Evolutionary conservation across 2,113 vertebrate genomes (phyloP).

Genomic region (Amphiprion percula): DNA sequence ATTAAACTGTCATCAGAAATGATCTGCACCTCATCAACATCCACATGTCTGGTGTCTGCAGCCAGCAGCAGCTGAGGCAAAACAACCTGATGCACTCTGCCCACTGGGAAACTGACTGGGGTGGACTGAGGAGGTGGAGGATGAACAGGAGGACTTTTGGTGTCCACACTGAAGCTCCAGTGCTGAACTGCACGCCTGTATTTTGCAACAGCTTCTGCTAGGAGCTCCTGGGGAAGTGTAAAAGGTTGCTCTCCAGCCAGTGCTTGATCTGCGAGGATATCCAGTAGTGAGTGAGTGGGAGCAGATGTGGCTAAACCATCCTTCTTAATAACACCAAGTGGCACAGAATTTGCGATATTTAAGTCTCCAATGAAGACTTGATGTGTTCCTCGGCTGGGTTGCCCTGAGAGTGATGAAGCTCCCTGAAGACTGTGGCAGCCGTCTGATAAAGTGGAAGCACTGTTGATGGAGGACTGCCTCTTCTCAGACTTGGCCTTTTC

Average conservation of each 20-base stretch:
- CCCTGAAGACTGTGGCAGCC: conserved; percentile 55
- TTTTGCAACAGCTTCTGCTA: conserved; percentile 44
- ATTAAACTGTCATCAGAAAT: conserved; percentile 24
- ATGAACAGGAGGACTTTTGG: conserved; percentile 61
- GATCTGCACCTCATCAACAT: conserved; percentile 41
- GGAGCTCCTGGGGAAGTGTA: conserved; percentile 32
- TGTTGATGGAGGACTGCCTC: conserved; percentile 24
- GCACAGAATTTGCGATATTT: conserved; percentile 72
- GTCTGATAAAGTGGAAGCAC: conserved; percentile 9
- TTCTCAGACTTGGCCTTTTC: conserved; percentile 65
- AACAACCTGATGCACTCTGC: conserved; percentile 49
- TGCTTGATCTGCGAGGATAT: conserved; percentile 63
- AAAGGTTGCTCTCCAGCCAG: conserved; percentile 29
- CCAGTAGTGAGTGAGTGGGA: conserved; percentile 20
- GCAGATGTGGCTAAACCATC: conserved; percentile 65
- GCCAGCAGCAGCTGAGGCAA: conserved; percentile 84
- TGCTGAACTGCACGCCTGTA: conserved; percentile 33
- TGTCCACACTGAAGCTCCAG: conserved; percentile 51
- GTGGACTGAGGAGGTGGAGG: conserved; percentile 74
- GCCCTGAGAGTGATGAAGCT: conserved; percentile 22
- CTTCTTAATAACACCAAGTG: conserved; percentile 81
- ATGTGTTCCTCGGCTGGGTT: conserved; percentile 72
- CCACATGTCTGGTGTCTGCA: conserved; percentile 78
- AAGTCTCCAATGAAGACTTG: conserved; percentile 80
- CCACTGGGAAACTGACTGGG: conserved; percentile 48